Evolutionary conservation across 2,113 vertebrate genomes (phyloP).

Genomic region (Passer montanus): DNA sequence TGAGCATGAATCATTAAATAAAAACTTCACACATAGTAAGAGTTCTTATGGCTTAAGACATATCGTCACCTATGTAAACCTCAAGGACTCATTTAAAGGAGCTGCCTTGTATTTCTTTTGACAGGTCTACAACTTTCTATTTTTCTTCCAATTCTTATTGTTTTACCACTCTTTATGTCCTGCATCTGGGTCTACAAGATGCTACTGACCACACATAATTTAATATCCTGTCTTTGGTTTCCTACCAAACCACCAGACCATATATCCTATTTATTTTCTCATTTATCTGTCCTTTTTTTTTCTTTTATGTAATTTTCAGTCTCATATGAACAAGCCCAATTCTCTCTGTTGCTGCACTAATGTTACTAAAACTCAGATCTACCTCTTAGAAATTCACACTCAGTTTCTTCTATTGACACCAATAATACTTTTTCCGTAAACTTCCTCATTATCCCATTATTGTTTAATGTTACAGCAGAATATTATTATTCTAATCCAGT

Average conservation of each 20-base stretch:
- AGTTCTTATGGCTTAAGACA: not conserved
- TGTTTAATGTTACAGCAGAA: constrained; percentile 9
- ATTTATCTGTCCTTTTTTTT: not conserved
- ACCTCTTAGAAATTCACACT: not conserved
- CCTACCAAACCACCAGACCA: not conserved
- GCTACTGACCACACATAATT: not conserved
- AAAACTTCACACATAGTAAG: not conserved
- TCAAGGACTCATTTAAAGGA: not conserved
- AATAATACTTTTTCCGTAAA: not conserved
- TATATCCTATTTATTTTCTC: not conserved
- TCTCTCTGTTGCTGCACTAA: not conserved
- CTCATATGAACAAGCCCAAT: not conserved
- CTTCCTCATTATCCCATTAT: constrained; percentile 15
- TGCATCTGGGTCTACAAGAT: not conserved
- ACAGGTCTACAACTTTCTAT: not conserved
- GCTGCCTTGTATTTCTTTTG: not conserved
- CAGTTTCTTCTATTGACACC: not conserved
- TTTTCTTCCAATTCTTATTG: not conserved
- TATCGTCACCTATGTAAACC: not conserved
- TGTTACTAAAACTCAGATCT: not conserved
- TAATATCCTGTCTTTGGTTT: constrained; percentile 1
- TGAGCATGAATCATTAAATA: not conserved
- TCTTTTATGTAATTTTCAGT: not conserved
- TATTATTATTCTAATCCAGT: constrained; percentile 25
- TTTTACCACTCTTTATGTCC: not conserved